Evolutionary conservation across 2,888 invertebrate genomes (phyloP), one percentile per base, ranked within the genome.

Genomic region (Oconnorella tubifera): DNA sequence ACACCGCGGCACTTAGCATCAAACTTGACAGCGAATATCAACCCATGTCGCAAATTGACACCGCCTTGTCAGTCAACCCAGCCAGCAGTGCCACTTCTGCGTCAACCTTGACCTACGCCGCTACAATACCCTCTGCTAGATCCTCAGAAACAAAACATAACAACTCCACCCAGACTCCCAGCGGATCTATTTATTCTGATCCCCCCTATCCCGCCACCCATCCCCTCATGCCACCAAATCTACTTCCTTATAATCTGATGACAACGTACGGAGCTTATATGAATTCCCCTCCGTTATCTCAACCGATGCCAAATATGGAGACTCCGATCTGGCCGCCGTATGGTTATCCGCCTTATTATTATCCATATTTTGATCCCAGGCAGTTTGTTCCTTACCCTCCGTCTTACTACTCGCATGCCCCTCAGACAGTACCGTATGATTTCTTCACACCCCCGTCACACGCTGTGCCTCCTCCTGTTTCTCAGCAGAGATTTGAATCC

Each of bases 1-100:
- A 64, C 28, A 64, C 60, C n/a, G 59, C 51, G 19, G 59, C 59
- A 14, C 23, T 64, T 53, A 64, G 64, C 55, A 55, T 64, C 31
- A 64, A 60, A 23, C 23, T 62, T 10, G 62, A 62, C 48, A 28
- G 23, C 6, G 48, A 62, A 40, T 62, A 56, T 56, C 56, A 57
- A 32, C 62, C 62, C 6, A 29, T 58, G 10, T 19, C 10, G 6
- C 19, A 6, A 40, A 19, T 40, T 19, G 40, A 40, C 6, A 19
- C 6, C 19, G 10, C 19, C 40, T 19, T 6, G 10, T 40, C 40
- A 19, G 10, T 40, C 40, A 19, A 6, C 19, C 40, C 40, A 14
- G 19, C 10, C 6, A 40, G 40, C 40, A 14, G 6, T 6, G 19
- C 40, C 40, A 40, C 40, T 40, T 40, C 40, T 6, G 40, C 40